Conservation (phyloP, 2,113 vertebrate genomes). For the Typhlomys cinereus region DNA sequence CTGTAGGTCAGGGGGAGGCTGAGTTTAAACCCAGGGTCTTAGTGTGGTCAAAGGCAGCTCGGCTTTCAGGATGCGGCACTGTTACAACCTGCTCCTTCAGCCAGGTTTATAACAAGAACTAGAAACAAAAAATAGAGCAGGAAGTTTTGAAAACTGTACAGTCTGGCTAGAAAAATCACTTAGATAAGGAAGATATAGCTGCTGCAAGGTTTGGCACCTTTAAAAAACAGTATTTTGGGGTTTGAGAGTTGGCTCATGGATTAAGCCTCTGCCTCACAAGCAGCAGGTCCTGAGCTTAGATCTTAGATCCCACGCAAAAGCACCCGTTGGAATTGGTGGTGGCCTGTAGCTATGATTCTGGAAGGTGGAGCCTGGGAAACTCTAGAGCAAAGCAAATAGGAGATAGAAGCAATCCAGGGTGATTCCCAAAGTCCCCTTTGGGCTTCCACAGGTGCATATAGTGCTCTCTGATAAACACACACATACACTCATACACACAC, state of each 20-base stretch:
- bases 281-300: too few species aligned
- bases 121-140: not conserved
- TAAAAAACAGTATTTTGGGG: not conserved
- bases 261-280: not conserved
- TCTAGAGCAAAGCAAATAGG: too few species aligned
- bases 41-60: too few species aligned
- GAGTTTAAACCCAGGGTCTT: too few species aligned
- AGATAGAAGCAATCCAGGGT: too few species aligned
- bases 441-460: not conserved
- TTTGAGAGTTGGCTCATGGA: not conserved
- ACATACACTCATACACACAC: not conserved
- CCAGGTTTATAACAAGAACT: not conserved
- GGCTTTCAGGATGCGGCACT: too few species aligned
- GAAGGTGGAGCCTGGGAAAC: too few species aligned
- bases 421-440: too few species aligned
- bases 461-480: not conserved
- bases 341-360: too few species aligned
- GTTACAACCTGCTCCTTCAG: too few species aligned
- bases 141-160: not conserved
- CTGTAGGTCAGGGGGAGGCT: too few species aligned
- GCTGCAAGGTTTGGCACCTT: not conserved
- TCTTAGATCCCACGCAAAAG: not conserved
- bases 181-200: not conserved
- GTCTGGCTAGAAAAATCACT: not conserved
- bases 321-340: too few species aligned